phyloP scores from a whole-genome alignment of 53 echinoderm and acorn worm species.

The Glandiceps talaboti region DNA sequence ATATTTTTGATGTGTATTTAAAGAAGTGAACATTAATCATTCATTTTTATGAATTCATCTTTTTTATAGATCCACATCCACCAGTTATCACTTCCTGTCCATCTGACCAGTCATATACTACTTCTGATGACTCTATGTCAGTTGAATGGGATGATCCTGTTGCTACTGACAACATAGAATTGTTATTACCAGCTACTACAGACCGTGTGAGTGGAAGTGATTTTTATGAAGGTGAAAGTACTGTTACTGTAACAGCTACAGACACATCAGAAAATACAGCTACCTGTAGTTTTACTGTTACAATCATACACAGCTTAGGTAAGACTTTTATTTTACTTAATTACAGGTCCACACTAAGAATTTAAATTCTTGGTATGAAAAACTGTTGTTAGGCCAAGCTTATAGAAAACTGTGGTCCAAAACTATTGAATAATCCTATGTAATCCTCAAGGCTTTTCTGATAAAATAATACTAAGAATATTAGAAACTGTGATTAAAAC shows the following conservation, averaged over 20 bases:
- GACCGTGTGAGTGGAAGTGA: background rate
- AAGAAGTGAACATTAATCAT: no score
- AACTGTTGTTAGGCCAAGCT: no score
- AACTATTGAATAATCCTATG: no score
- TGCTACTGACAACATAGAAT: background rate
- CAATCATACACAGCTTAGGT: background rate
- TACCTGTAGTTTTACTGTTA: background rate
- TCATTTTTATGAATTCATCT: no score
- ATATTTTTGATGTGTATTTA: no score
- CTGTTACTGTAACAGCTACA: background rate
- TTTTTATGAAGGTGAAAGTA: background rate
- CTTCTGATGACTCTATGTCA: background rate
- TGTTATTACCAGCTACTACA: background rate
- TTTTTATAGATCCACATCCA: background rate
- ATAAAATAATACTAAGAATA: no score
- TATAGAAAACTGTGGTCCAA: no score
- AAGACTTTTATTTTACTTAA: no score
- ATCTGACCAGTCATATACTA: background rate
- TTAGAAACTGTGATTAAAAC: no score
- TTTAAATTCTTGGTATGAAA: no score
- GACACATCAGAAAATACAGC: background rate
- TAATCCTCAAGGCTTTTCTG: no score
- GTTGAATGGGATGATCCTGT: background rate
- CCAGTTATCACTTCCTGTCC: background rate
- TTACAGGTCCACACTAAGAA: no score